Evolutionary conservation across 2,888 invertebrate genomes (phyloP).

Genomic region (Slavum lentiscoides): DNA sequence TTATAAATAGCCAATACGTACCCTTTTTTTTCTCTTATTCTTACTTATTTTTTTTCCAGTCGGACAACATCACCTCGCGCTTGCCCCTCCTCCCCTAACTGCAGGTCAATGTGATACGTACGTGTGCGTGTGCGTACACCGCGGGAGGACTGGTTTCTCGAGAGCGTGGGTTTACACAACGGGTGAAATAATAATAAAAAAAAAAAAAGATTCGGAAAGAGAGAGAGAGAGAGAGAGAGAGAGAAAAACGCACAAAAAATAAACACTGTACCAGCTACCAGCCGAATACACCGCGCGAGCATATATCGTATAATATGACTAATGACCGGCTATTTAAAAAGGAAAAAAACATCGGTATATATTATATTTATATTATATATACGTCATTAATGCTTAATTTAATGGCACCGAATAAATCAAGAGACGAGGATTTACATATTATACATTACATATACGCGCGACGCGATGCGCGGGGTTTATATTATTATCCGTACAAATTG

Average conservation of each 20-base stretch:
- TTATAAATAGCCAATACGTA: too few relatives aligned
- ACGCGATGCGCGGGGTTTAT: slow-evolving; percentile 13
- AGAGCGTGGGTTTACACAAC: slow-evolving; percentile 32
- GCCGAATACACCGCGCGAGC: not conserved
- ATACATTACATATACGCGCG: too few relatives aligned
- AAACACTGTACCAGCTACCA: slow-evolving; percentile 48
- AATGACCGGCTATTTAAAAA: slow-evolving; percentile 37
- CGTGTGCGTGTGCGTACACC: not conserved
- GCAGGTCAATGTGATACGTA: not conserved
- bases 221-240: not conserved
- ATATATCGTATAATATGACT: slow-evolving; percentile 46
- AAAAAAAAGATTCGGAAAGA: not conserved
- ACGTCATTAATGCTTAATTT: slow-evolving; percentile 52
- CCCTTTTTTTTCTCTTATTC: too few relatives aligned
- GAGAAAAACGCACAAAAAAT: slow-evolving; percentile 10
- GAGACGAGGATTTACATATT: slow-evolving; percentile 47
- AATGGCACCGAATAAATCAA: slow-evolving; percentile 52
- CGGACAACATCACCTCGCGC: too few relatives aligned
- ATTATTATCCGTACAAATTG: slow-evolving; percentile 49
- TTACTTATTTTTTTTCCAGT: too few relatives aligned
- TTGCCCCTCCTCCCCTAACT: too few relatives aligned
- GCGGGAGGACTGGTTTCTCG: slow-evolving; percentile 27
- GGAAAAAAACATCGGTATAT: slow-evolving; percentile 34
- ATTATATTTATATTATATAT: not conserved
- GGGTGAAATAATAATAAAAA: slow-evolving; percentile 6